Evolutionary conservation across 2,888 invertebrate genomes (phyloP).

Genomic region (Apodemia mormo): DNA sequence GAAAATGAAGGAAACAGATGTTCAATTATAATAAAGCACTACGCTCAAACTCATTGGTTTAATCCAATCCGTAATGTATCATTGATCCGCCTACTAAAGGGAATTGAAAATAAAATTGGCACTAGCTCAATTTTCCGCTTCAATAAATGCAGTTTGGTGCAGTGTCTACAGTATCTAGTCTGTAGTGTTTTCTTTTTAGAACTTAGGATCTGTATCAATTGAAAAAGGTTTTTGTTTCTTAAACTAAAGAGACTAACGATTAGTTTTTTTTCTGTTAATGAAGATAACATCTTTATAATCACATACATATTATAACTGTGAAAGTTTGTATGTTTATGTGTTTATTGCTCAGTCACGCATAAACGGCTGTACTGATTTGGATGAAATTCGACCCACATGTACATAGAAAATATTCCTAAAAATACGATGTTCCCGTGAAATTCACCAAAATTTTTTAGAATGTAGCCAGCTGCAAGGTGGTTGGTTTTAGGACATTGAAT

Average conservation of each 20-base stretch:
- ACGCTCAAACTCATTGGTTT: conserved; percentile 33
- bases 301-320: too few relatives aligned
- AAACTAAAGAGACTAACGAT: background rate
- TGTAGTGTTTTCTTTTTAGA: conserved; percentile 26
- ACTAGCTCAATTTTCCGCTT: conserved; percentile 68
- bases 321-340: too few relatives aligned
- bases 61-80: conserved; percentile 43
- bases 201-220: conserved; percentile 27
- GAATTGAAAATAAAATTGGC: conserved; percentile 73
- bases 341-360: too few relatives aligned
- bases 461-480: too few relatives aligned
- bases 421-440: too few relatives aligned
- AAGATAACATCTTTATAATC: background rate
- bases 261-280: background rate
- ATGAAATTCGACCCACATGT: too few relatives aligned
- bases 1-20: background rate
- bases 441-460: too few relatives aligned
- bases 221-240: conserved; percentile 16
- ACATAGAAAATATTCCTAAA: too few relatives aligned
- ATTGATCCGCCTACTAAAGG: conserved; percentile 38
- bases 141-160: conserved; percentile 64
- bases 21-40: conserved; percentile 18
- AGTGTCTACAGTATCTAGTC: conserved; percentile 48
- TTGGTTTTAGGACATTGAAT: too few relatives aligned
- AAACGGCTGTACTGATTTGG: too few relatives aligned